Base-by-base conservation (phyloP, 2,888 invertebrate genomes). In the Drosophila nr. perissopoda region DNA sequence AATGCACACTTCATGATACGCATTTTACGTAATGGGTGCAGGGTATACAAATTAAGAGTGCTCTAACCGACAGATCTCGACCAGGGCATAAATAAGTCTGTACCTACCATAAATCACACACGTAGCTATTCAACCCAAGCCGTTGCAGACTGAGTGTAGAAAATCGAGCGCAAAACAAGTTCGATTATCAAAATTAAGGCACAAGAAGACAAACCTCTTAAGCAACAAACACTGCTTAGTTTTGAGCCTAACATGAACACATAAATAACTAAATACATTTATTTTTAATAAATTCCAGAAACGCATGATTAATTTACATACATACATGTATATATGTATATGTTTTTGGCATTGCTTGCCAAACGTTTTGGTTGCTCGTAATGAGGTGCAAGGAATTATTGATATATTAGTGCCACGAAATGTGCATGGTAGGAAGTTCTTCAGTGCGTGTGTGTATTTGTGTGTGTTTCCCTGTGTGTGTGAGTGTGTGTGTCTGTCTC, bases 301-400 rank as follows among this genome's bases (percentile, higher is more conserved):
- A 16, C 8, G 10, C 25, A 10, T 49, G 1, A 16, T 40, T n/a
- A 38, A 25, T 29, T 38, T 56, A 27, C 25, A 25, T 6, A 34
- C n/a, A n/a, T 27, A 4, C 7, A 34, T 54, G 4, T 36, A 6
- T 5, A 18, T 27, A 4, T 36, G 5, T 25, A 27, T 36, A 2
- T 54, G 10, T 13, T 25, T 45, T 31, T 25, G 21, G 10, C 25
- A 36, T 25, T 25, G 25, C 11, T 54, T 54, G 25, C 18, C 34
- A 36, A 29, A 52, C 27, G 27, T 45, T 52, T 33, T 56, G 48
- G 64, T 53, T 42, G 63, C 49, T 57, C 64, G 21, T 64, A 57
- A 63, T 71, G 76, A 67, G 71, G 70, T 75, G 71, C 71, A 63
- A 62, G 66, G 33, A 51, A 29, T 36, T 78, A 75, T 78, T 78